A percentile compares a stretch with the other conserved stretches of the same genome.
Conservation (phyloP, 2,113 vertebrate genomes). For the Psammodynastes pulverulentus region DNA sequence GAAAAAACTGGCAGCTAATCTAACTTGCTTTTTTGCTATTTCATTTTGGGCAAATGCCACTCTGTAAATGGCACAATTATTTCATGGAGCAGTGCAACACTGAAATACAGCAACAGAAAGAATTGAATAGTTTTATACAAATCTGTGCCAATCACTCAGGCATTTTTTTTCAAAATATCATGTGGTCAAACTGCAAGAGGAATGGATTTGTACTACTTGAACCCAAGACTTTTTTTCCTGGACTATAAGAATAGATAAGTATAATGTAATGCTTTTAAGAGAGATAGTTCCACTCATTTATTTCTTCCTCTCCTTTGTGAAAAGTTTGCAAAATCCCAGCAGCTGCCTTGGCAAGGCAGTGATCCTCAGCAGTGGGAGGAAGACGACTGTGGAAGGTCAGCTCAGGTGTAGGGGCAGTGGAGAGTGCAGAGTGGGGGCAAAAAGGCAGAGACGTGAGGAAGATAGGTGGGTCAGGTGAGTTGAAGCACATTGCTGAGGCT, state of each 20-base stretch:
- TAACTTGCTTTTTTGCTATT: not conserved
- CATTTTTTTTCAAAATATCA: not conserved
- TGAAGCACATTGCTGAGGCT: not conserved
- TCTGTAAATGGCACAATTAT: not conserved
- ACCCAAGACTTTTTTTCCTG: not conserved
- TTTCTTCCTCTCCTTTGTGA: not conserved
- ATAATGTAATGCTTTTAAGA: not conserved
- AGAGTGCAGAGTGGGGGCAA: not conserved
- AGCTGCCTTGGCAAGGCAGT: not conserved
- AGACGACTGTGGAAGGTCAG: not conserved
- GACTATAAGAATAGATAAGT: not conserved
- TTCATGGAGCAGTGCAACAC: not conserved
- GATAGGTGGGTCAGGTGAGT: not conserved
- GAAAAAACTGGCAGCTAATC: not conserved
- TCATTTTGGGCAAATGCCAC: conserved; percentile 1
- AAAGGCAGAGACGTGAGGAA: not conserved
- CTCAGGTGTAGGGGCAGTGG: not conserved
- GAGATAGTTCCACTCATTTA: not conserved
- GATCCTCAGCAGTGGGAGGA: not conserved
- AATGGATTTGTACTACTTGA: not conserved
- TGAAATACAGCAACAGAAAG: not conserved
- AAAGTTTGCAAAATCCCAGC: not conserved
- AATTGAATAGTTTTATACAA: not conserved
- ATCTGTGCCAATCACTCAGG: not conserved
- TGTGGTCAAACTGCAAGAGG: not conserved